These are phyloP conservation scores for Falco cherrug DNA, from an alignment of 2,797 vertebrate genomes.

Conservation along the genomic window DNA sequence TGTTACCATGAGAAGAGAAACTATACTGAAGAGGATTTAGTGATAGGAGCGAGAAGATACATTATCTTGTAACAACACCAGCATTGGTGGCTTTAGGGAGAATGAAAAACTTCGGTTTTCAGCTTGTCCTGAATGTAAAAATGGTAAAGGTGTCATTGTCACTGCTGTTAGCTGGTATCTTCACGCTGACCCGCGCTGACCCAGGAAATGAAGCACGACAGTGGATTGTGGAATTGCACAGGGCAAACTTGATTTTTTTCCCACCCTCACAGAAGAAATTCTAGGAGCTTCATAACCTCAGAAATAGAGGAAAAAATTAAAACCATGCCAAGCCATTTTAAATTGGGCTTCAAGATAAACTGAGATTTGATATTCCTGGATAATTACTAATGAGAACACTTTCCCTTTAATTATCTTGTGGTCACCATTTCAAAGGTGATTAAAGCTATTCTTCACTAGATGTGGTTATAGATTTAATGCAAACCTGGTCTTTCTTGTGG, in stretches of 20 bases:
- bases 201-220: background rate
- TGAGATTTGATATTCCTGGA: conserved; percentile 81
- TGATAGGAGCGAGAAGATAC: background rate
- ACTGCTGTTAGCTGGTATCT: background rate
- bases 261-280: conserved; percentile 10
- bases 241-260: background rate
- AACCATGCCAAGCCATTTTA: conserved; percentile 67
- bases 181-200: background rate
- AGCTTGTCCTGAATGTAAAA: background rate
- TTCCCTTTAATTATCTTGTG: conserved; percentile 98
- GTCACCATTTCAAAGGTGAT: conserved; percentile 92
- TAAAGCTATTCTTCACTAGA: conserved; percentile 88
- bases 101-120: background rate
- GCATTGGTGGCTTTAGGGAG: background rate
- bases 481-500: conserved; percentile 98
- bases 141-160: background rate
- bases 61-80: background rate
- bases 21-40: background rate
- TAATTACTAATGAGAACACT: conserved; percentile 83
- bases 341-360: conserved; percentile 73
- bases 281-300: conserved; percentile 29
- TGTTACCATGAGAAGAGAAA: background rate
- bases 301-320: conserved; percentile 23
- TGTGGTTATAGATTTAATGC: conserved; percentile 93
- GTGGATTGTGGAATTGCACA: background rate